Percentiles rank a stretch among this genome's conserved stretches.
Evolutionary conservation across 2,797 vertebrate species (phyloP).

Genomic region (Trichosurus vulpecula): DNA sequence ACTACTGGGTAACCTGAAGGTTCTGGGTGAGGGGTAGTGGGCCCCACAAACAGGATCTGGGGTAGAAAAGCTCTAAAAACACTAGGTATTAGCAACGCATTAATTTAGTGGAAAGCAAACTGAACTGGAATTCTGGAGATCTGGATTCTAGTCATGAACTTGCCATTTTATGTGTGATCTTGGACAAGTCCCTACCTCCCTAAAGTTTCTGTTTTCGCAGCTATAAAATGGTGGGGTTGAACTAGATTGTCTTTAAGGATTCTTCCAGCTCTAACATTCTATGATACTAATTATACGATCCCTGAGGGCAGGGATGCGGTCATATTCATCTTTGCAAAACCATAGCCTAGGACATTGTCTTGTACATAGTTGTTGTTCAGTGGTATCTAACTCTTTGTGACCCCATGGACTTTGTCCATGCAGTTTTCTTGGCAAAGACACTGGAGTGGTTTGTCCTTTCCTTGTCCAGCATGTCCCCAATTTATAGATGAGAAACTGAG

Average conservation of each 20-base stretch:
- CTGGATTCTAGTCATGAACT: neutral
- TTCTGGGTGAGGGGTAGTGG: neutral
- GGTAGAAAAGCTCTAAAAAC: neutral
- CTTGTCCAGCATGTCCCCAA: neutral
- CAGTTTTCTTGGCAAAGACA: neutral
- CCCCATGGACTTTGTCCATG: neutral
- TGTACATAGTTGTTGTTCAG: neutral
- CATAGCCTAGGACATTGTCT: neutral
- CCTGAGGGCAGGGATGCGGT: neutral
- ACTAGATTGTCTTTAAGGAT: neutral
- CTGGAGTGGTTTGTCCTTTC: neutral
- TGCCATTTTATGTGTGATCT: neutral
- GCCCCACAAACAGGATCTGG: neutral
- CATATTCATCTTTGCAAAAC: neutral
- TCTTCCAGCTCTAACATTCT: neutral
- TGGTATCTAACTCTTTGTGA: neutral
- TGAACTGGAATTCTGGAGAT: neutral
- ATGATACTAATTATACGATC: neutral
- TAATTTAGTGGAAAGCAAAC: conserved; percentile 9
- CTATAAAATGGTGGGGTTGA: neutral
- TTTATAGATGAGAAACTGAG: neutral
- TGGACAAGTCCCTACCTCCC: neutral
- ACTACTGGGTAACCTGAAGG: neutral
- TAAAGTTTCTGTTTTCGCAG: neutral
- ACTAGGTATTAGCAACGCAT: neutral